These are phyloP conservation scores for Dryococelus australis DNA, from an alignment of 2,888 invertebrate genomes.

Conservation along the genomic window DNA sequence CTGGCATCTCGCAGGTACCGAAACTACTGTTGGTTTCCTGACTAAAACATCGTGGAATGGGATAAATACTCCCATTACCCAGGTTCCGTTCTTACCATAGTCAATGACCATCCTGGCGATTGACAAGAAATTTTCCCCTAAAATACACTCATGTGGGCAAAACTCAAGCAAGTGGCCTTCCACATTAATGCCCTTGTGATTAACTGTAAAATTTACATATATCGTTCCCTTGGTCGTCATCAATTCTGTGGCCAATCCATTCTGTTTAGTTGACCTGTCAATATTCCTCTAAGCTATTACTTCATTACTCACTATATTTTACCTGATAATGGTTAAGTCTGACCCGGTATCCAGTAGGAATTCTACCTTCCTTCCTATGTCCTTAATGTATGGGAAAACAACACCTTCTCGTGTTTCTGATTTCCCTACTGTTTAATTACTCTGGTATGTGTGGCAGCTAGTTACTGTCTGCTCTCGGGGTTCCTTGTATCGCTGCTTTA, in stretches of 20 bases:
- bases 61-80: background rate
- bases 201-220: background rate
- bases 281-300: too few species aligned
- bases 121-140: background rate
- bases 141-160: background rate
- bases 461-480: too few species aligned
- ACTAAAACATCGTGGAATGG: background rate
- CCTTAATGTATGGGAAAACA: too few species aligned
- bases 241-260: background rate
- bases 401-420: too few species aligned
- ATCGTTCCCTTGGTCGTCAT: background rate
- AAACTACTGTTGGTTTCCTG: too few species aligned
- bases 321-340: too few species aligned
- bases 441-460: too few species aligned
- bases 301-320: too few species aligned
- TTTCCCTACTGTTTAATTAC: too few species aligned
- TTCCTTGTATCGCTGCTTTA: too few species aligned
- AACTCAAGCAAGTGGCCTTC: background rate
- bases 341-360: too few species aligned
- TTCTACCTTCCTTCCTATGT: too few species aligned
- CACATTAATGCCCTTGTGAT: background rate
- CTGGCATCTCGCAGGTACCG: background rate
- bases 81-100: background rate
- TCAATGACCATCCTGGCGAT: background rate
- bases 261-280: background rate